Percentiles rank a stretch among this genome's conserved stretches.
Conservation (phyloP, 2,888 invertebrate species). For the Formica aserva region DNA sequence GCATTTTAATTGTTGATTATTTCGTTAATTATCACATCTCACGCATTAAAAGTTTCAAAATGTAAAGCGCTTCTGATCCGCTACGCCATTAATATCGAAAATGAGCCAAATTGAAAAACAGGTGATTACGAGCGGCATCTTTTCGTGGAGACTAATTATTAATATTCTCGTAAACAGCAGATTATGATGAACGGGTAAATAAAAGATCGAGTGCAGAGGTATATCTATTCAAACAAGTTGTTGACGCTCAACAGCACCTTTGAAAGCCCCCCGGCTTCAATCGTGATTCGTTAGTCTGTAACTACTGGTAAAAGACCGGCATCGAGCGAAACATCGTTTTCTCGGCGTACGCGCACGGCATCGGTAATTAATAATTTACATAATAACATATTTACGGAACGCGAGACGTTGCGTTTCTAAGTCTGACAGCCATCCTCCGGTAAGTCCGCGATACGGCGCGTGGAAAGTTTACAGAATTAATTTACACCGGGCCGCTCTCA, state of each 20-base stretch:
- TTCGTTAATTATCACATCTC: neutral
- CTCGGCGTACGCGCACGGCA: slow-evolving; percentile 18
- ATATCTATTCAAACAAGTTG: slow-evolving; percentile 23
- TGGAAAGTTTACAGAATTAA: slow-evolving; percentile 60
- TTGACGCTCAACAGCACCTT: slow-evolving; percentile 11
- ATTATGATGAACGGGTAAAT: neutral
- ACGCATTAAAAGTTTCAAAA: neutral
- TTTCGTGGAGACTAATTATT: neutral
- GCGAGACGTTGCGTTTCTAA: slow-evolving; percentile 12
- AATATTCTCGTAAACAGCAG: neutral
- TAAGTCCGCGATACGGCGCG: slow-evolving; percentile 44
- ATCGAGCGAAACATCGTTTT: slow-evolving; percentile 36
- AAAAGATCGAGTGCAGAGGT: slow-evolving; percentile 15
- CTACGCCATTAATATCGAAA: neutral
- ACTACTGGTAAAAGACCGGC: slow-evolving; percentile 19
- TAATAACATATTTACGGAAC: slow-evolving; percentile 49
- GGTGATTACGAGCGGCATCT: neutral
- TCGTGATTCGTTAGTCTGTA: slow-evolving; percentile 39
- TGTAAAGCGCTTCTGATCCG: neutral
- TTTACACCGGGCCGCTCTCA: slow-evolving; percentile 57
- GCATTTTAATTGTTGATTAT: neutral
- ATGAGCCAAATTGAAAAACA: neutral
- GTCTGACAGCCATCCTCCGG: slow-evolving; percentile 22
- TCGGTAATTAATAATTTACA: slow-evolving; percentile 54
- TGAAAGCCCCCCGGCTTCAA: slow-evolving; percentile 26